A percentile compares a stretch with the other conserved stretches of the same genome.
These are phyloP conservation scores for Neosilurus hyrtlii DNA, from an alignment of 2,797 vertebrate genomes.

Conservation along the genomic window DNA sequence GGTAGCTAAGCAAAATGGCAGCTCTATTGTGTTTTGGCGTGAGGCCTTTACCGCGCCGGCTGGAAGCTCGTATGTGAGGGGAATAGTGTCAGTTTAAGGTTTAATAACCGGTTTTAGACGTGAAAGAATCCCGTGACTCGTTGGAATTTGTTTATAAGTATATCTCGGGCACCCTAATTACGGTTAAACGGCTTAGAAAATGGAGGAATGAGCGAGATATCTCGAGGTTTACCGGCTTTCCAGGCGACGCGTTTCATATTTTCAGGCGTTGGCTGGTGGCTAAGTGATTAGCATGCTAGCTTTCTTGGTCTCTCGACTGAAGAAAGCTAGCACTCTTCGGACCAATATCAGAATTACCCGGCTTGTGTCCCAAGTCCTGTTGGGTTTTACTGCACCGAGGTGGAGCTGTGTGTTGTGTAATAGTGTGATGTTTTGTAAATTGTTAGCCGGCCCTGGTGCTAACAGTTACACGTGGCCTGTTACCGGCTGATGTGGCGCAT, in stretches of 20 bases:
- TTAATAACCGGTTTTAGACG: not conserved
- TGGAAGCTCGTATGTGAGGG: not conserved
- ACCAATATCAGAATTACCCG: too few species aligned
- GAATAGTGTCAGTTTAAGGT: not conserved
- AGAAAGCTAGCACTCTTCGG: too few species aligned
- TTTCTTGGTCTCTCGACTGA: not conserved
- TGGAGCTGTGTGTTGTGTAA: not conserved
- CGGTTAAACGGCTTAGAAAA: too few species aligned
- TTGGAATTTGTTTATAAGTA: not conserved
- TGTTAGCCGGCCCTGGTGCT: not conserved
- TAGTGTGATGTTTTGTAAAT: not conserved
- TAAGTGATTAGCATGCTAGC: not conserved
- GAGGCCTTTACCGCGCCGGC: not conserved
- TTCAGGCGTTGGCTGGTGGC: conserved; percentile 29
- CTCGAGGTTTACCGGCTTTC: not conserved
- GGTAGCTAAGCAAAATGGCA: conserved; percentile 62
- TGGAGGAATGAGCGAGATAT: too few species aligned
- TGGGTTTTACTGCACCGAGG: not conserved
- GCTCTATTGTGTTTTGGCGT: conserved; percentile 58
- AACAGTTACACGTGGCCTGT: conserved; percentile 50
- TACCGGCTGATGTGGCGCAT: conserved; percentile 39
- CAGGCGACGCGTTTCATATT: too few species aligned
- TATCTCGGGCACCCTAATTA: too few species aligned
- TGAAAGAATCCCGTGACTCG: rapidly evolving
- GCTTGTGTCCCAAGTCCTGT: too few species aligned